Base-by-base conservation (phyloP, 2,797 vertebrate genomes). In the Atherinosoma microstoma region DNA sequence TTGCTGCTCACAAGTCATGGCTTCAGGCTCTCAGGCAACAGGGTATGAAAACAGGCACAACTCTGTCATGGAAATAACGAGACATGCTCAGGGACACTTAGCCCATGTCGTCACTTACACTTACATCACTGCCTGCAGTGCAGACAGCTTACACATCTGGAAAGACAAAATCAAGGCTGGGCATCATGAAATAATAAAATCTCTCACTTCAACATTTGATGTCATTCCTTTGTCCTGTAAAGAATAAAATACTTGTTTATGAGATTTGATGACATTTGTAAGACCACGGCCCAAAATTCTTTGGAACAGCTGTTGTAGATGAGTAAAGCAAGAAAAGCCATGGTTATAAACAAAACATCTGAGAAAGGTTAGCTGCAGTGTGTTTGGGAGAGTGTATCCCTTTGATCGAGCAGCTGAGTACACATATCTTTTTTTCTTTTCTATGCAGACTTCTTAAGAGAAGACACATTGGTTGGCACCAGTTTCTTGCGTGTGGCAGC, bases 401-500 rank as follows among this genome's bases (percentile, higher is more conserved):
- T 67, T 61, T 56, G 24, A n/a, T 13, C 18, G 49, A 9, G 9
- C 58, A 60, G 58, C 8, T 47, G 22, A 68, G 35, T 34, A 18
- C 56, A 69, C 32, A 38, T 58, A 8, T 20, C 18, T 29, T 78
- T 62, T 65, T 81, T 58, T 78, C 54, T 76, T 1, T 76, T 38
- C 61, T 40, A 58, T 76, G 61, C 61, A 97, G 97, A 97, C 92
- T 97, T 97, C 71, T 89, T 97, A 72, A 93, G 94, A 85, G 97
- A 97, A 79, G 96, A 97, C 90, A 96, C 95, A 12, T 84, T 92
- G 76, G 93, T 96, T 29, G 95, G 96, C 27, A 97, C 95, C 62
- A 98, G 96, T 76, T 97, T 98, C 85, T 93, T 98, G 49, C 95
- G 91, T 1, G 95, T 97, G 67, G 95, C 94, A 27, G 96, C 96